These are phyloP conservation scores for Gymnoscopelus braueri DNA, from an alignment of 2,797 vertebrate species.

Conservation along the genomic window DNA sequence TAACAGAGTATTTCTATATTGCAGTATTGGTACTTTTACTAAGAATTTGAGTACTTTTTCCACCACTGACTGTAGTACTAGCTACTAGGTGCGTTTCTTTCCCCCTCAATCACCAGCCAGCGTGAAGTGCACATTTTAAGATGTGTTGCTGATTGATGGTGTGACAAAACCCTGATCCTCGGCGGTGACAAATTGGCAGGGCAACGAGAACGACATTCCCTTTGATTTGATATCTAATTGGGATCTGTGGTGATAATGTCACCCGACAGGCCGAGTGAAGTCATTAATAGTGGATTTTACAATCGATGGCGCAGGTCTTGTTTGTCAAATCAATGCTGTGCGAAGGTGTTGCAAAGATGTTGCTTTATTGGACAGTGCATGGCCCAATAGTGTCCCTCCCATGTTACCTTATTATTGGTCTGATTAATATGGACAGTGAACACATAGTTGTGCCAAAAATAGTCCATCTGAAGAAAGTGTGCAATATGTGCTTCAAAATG, in stretches of 20 bases:
- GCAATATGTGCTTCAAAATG: no score
- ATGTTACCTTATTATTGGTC: background rate
- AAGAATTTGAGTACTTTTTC: no score
- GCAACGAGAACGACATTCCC: background rate
- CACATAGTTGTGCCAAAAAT: no score
- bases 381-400: background rate
- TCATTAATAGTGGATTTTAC: conserved; percentile 75
- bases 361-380: conserved; percentile 36
- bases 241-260: conserved; percentile 53
- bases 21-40: no score
- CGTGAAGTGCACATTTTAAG: no score
- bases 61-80: no score
- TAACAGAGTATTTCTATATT: no score
- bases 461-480: no score
- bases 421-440: background rate
- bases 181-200: background rate
- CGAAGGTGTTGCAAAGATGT: conserved; percentile 53
- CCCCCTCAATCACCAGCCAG: no score
- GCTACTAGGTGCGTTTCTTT: no score
- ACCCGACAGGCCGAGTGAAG: conserved; percentile 45
- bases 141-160: no score
- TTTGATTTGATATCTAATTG: background rate
- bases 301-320: conserved; percentile 69
- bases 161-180: no score
- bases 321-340: conserved; percentile 69